Evolutionary conservation across 2,888 invertebrate species (phyloP).

Genomic region (Patella caerulea): DNA sequence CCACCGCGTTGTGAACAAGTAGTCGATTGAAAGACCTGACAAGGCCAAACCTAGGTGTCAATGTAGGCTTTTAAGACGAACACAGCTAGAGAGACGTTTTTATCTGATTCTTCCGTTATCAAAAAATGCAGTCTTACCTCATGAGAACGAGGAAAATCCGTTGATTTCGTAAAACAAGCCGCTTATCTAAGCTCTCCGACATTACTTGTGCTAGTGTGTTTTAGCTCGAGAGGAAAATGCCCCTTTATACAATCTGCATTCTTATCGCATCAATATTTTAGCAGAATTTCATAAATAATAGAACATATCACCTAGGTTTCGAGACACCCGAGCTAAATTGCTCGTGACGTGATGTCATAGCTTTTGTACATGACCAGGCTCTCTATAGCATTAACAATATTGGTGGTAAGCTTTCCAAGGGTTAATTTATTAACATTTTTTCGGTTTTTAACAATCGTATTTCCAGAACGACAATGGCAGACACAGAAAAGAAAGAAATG

Average conservation of each 20-base stretch:
- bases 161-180: too few species aligned
- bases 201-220: neutral
- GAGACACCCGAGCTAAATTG: conserved; percentile 22
- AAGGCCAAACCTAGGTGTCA: conserved; percentile 1
- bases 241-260: conserved; percentile 43
- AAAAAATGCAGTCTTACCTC: too few species aligned
- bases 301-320: conserved; percentile 41
- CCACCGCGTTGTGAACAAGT: neutral
- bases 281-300: conserved; percentile 51
- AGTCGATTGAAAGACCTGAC: conserved; percentile 8
- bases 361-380: too few species aligned
- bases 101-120: too few species aligned
- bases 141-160: too few species aligned
- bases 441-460: too few species aligned
- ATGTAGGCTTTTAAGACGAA: conserved; percentile 5
- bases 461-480: too few species aligned
- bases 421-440: too few species aligned
- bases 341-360: conserved; percentile 21
- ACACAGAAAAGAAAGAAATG: too few species aligned
- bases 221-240: conserved; percentile 11
- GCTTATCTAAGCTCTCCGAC: neutral
- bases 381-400: too few species aligned
- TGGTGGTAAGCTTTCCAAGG: too few species aligned
- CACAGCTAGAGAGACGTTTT: too few species aligned
- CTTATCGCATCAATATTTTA: conserved; percentile 49